Evolutionary conservation across 1,140 invertebrate species (phyloP).

Genomic region (Chrysomallon squamiferum): DNA sequence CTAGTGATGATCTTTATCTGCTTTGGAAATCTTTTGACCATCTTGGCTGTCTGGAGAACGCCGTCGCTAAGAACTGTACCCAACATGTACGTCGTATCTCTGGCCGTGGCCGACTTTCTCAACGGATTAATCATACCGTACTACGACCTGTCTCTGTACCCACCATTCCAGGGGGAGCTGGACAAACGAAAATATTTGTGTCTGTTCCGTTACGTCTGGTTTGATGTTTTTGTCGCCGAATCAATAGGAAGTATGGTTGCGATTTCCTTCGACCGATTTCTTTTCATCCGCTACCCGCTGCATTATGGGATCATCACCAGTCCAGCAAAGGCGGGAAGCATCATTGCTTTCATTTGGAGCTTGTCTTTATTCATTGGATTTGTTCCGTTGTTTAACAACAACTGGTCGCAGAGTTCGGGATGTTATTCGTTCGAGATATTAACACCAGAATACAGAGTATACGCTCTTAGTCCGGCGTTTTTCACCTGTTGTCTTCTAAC

Average conservation of each 20-base stretch:
- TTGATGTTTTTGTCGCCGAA: not conserved
- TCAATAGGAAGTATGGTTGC: not conserved
- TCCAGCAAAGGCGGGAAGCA: not conserved
- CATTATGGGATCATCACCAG: not conserved
- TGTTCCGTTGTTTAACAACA: not conserved
- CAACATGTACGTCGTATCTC: conserved; percentile 90
- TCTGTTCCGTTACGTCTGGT: not conserved
- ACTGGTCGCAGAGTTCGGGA: not conserved
- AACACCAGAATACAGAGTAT: not conserved
- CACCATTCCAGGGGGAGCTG: not conserved
- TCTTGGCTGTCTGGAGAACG: conserved; percentile 83
- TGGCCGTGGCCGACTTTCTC: conserved; percentile 89
- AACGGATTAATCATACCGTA: conserved; percentile 41
- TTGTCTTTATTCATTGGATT: not conserved
- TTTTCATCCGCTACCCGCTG: conserved; percentile 1
- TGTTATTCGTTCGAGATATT: not conserved
- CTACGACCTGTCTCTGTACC: not conserved
- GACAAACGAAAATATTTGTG: not conserved
- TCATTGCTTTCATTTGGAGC: not conserved
- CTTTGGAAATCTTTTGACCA: conserved; percentile 81
- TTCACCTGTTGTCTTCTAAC: not conserved
- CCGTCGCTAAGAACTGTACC: conserved; percentile 84
- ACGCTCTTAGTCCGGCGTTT: not conserved
- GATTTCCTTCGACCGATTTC: conserved; percentile 1
- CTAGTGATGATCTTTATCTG: conserved; percentile 4